A percentile compares a stretch with the other conserved stretches of the same genome.
Evolutionary conservation across 2,797 vertebrate genomes (phyloP).

Genomic region (Fistularia commersonii): DNA sequence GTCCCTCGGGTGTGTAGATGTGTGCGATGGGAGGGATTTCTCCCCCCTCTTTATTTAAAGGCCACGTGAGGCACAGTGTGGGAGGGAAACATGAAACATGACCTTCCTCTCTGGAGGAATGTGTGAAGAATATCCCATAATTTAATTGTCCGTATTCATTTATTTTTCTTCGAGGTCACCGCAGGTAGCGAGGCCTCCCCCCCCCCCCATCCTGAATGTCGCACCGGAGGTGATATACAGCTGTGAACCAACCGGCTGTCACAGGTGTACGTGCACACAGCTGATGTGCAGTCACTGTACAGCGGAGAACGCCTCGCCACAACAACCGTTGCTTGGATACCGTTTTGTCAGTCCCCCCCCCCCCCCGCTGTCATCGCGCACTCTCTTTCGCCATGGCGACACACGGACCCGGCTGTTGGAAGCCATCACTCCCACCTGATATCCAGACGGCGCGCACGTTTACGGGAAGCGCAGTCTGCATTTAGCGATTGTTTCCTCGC

Average conservation of each 20-base stretch:
- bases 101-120: neutral
- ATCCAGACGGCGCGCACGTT: constrained; percentile 14
- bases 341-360: constrained; percentile 63
- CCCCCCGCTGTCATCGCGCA: constrained; percentile 48
- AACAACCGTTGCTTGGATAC: constrained; percentile 66
- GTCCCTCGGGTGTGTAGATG: constrained; percentile 40
- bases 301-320: constrained; percentile 23
- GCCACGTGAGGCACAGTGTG: neutral
- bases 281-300: constrained; percentile 31
- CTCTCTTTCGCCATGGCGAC: constrained; percentile 62
- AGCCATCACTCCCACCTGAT: constrained; percentile 47
- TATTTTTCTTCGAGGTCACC: constrained; percentile 19
- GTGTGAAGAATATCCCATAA: neutral
- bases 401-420: constrained; percentile 73
- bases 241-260: too few species aligned
- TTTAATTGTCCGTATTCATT: constrained; percentile 1
- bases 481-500: constrained; percentile 50
- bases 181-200: too few species aligned
- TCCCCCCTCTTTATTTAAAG: constrained; percentile 21
- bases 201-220: too few species aligned
- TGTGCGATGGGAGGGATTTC: constrained; percentile 26
- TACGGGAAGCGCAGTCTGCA: constrained; percentile 61
- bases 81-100: neutral
- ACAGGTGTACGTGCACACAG: neutral
- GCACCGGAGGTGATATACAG: too few species aligned